Base-by-base conservation (phyloP, 2,797 vertebrate species). In the Helicolenus hilgendorfi region DNA sequence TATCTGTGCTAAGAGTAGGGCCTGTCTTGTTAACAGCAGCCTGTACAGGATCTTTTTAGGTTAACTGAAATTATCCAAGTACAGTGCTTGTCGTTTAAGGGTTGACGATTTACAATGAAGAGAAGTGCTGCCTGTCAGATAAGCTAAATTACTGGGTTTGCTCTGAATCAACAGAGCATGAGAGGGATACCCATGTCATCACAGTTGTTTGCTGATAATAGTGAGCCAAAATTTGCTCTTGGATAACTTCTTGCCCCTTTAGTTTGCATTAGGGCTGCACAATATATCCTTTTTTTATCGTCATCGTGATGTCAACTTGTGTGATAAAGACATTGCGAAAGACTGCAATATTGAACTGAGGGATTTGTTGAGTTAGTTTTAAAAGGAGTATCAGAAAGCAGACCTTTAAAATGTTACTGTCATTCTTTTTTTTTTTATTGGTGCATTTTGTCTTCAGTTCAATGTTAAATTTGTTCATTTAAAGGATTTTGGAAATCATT, bases 1-100 rank as follows among this genome's bases (percentile, higher is more conserved):
- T 85, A 72, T 93, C 91, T 87, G 38, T 72, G 71, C 77, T 68
- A 18, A 69, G 56, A 86, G 79, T 79, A 79, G 59, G 65, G 84
- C 69, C 35, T 78, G 72, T 88, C 76, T 77, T 86, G 70, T 93
- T 82, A 83, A 77, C 60, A 45, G 71, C 72, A 79, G 81, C 10
- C 63, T 77, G 33, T 5, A 26, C 11, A 59, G 8, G 64, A 29
- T 65, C 33, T 27, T 55, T 79, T 76, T 70, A 20, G 10, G 62
- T 74, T 18, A 64, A 59, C 62, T 62, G 70, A 20, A 36, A 38
- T 41, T 2, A 72, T 77, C 41, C 4, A 60, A 56, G 26, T n/a
- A 20, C 22, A 5, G 6, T 14, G 38, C 9, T 41, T 53, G 27
- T 72, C 20, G 1, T 78, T 31, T 53, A 72, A 59, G 13, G 53